These are phyloP conservation scores for Stramonita haemastoma DNA, from an alignment of 2,888 invertebrate genomes.

Conservation along the genomic window DNA sequence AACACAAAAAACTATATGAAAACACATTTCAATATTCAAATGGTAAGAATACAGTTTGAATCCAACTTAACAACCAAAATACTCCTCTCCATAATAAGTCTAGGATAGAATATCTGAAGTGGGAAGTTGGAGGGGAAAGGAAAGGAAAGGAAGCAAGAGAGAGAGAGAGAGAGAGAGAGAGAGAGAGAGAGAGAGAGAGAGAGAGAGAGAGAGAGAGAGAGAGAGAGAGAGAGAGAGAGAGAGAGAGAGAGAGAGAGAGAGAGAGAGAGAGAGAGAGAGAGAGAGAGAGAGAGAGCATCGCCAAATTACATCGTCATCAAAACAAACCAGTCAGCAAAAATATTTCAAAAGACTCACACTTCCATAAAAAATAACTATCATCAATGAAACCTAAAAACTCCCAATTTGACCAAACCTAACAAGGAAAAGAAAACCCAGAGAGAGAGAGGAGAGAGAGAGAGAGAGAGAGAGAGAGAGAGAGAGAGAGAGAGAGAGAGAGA, in stretches of 20 bases:
- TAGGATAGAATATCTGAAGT: too few species aligned
- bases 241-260: neutral
- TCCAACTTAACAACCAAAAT: too few species aligned
- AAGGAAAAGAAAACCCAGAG: too few species aligned
- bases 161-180: neutral
- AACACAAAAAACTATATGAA: too few species aligned
- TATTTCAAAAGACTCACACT: too few species aligned
- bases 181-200: neutral
- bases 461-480: constrained; percentile 20
- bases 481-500: constrained; percentile 12
- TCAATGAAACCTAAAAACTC: too few species aligned
- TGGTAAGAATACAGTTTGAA: too few species aligned
- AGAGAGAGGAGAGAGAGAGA: neutral
- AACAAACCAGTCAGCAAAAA: too few species aligned
- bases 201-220: neutral
- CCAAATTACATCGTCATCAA: too few species aligned
- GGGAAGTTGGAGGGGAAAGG: neutral
- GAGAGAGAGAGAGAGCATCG: neutral
- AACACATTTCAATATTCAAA: too few species aligned
- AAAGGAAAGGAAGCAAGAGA: neutral
- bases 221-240: neutral
- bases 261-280: neutral
- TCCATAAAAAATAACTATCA: neutral
- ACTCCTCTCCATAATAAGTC: too few species aligned
- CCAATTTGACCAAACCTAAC: too few species aligned